A percentile compares a stretch with the other conserved stretches of the same genome.
Evolutionary conservation across 2,113 vertebrate species (phyloP).

Genomic region (Cacatua alba): DNA sequence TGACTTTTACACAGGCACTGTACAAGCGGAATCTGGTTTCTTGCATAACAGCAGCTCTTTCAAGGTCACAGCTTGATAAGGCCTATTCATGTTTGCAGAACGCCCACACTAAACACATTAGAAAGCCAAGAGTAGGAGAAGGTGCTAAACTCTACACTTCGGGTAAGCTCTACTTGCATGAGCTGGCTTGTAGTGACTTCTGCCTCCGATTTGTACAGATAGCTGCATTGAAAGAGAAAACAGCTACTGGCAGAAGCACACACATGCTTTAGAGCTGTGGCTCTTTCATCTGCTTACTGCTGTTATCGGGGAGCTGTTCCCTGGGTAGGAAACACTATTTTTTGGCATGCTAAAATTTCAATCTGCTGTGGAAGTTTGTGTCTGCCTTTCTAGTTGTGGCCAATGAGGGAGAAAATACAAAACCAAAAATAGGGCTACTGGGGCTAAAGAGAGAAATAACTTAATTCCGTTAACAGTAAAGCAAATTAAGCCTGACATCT

Average conservation of each 20-base stretch:
- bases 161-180: not conserved
- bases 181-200: conserved; percentile 3
- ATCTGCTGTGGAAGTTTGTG: not conserved
- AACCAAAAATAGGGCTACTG: not conserved
- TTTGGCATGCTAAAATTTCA: not conserved
- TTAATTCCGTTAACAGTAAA: not conserved
- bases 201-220: not conserved
- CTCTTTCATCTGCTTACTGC: not conserved
- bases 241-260: not conserved
- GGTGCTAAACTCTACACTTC: not conserved
- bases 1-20: not conserved
- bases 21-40: not conserved
- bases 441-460: not conserved
- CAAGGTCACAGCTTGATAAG: conserved; percentile 33
- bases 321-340: not conserved
- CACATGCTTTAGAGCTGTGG: not conserved
- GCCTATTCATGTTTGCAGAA: not conserved
- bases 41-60: not conserved
- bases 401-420: not conserved
- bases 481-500: not conserved
- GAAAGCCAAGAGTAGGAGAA: conserved; percentile 21
- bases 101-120: not conserved
- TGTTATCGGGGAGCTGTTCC: not conserved
- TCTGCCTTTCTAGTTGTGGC: not conserved
- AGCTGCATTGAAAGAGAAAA: not conserved